A percentile compares a stretch with the other conserved stretches of the same genome.
Conservation (phyloP, 2,888 invertebrate species). For the Sesamia inferens region DNA sequence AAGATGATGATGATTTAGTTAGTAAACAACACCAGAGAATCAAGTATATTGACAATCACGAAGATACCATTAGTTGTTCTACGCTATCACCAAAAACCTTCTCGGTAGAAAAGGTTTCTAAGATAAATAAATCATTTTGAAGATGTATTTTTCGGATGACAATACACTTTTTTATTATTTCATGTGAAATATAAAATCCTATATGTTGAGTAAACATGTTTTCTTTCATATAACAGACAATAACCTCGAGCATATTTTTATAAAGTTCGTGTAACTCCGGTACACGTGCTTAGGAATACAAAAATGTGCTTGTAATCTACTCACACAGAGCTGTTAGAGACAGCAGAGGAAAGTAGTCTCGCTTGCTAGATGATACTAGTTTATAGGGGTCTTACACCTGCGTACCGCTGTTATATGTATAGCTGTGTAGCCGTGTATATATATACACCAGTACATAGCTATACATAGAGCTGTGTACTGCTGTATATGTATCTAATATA, state of each 20-base stretch:
- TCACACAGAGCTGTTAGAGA: neutral
- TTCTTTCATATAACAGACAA: conserved; percentile 23
- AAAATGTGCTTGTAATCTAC: conserved; percentile 7
- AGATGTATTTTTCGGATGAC: neutral
- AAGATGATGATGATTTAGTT: neutral
- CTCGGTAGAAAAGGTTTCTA: neutral
- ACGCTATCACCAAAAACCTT: neutral
- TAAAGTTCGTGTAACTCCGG: conserved; percentile 9
- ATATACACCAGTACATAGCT: too few species aligned
- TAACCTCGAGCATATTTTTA: conserved; percentile 11
- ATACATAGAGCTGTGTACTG: too few species aligned
- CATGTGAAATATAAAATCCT: conserved; percentile 9
- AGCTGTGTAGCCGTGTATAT: neutral
- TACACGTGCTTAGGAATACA: conserved; percentile 3
- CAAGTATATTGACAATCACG: neutral
- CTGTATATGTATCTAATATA: too few species aligned
- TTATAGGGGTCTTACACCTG: conserved; percentile 14
- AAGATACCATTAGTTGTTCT: too few species aligned
- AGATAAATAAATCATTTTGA: neutral
- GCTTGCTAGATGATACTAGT: neutral
- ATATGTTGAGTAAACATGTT: conserved; percentile 7
- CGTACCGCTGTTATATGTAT: neutral
- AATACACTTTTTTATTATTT: conserved; percentile 12
- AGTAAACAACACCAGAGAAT: neutral
- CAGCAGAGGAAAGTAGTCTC: neutral